These are phyloP conservation scores for Corythoichthys intestinalis DNA, from an alignment of 2,113 vertebrate genomes.

Conservation along the genomic window DNA sequence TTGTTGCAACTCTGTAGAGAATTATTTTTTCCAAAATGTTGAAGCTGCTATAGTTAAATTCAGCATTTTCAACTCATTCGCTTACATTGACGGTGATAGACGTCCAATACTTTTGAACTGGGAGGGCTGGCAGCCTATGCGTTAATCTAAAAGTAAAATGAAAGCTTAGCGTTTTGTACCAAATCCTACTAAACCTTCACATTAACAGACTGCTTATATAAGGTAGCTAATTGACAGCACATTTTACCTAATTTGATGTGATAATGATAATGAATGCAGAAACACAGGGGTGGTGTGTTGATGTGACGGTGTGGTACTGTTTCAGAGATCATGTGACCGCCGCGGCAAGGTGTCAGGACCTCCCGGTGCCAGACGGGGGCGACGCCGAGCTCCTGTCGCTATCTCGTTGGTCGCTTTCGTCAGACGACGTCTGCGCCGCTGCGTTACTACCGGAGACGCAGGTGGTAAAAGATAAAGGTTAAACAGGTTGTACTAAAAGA, in stretches of 20 bases:
- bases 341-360: slow-evolving; percentile 51
- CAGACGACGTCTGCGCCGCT: slow-evolving; percentile 38
- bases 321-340: slow-evolving; percentile 24
- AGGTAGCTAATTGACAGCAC: neutral
- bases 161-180: slow-evolving; percentile 1
- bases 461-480: neutral
- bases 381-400: slow-evolving; percentile 53
- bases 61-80: too few species aligned
- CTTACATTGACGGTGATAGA: too few species aligned
- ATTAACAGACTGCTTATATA: neutral
- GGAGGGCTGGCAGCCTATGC: too few species aligned
- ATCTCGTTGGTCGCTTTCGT: slow-evolving; percentile 60
- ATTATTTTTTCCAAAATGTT: neutral
- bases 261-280: slow-evolving; percentile 14
- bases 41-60: neutral
- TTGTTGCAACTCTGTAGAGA: too few species aligned
- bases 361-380: slow-evolving; percentile 34
- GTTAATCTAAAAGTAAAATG: neutral
- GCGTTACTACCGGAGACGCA: slow-evolving; percentile 41
- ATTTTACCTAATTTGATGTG: neutral
- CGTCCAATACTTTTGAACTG: too few species aligned
- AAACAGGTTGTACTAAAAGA: neutral
- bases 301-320: slow-evolving; percentile 21
- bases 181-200: neutral
- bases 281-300: slow-evolving; percentile 15